Percentiles rank a stretch among this genome's conserved stretches.
Conservation (phyloP, 2,113 vertebrate genomes). For the Apus apus region DNA sequence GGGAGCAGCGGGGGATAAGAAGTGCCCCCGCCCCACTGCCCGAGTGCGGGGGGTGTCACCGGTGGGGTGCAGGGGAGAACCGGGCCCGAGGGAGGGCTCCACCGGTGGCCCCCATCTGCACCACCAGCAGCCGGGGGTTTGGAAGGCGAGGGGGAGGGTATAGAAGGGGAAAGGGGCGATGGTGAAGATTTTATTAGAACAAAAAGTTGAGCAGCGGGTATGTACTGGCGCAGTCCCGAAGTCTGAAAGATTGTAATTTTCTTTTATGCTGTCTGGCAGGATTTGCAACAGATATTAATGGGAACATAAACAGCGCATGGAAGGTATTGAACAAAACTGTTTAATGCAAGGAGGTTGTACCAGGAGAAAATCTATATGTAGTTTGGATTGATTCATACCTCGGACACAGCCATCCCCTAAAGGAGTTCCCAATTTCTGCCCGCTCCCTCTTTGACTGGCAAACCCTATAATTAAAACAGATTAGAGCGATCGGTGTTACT, state of each 20-base stretch:
- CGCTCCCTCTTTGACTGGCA: constrained; percentile 55
- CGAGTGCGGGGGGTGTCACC: background rate
- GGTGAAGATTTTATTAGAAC: constrained; percentile 64
- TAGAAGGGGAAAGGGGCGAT: constrained; percentile 5
- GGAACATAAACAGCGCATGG: constrained; percentile 77
- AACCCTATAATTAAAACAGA: constrained; percentile 70
- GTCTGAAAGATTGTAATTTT: constrained; percentile 78
- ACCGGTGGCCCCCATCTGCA: background rate
- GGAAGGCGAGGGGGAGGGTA: background rate
- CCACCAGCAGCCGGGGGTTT: background rate
- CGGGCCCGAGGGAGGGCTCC: background rate
- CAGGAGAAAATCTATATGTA: constrained; percentile 66
- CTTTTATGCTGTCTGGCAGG: constrained; percentile 77
- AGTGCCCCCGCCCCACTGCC: background rate
- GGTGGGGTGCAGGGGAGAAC: background rate
- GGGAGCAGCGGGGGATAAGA: background rate
- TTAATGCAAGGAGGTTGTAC: constrained; percentile 76
- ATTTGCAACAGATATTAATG: constrained; percentile 81
- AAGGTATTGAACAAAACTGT: constrained; percentile 77
- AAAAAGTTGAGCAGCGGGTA: constrained; percentile 59
- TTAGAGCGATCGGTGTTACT: constrained; percentile 35
- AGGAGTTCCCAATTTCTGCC: constrained; percentile 61
- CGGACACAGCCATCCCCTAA: constrained; percentile 61
- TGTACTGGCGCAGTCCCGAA: constrained; percentile 68
- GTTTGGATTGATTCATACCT: constrained; percentile 73